A percentile compares a stretch with the other conserved stretches of the same genome.
Evolutionary conservation across 2,888 invertebrate species (phyloP).

Genomic region (Cantharis rustica): DNA sequence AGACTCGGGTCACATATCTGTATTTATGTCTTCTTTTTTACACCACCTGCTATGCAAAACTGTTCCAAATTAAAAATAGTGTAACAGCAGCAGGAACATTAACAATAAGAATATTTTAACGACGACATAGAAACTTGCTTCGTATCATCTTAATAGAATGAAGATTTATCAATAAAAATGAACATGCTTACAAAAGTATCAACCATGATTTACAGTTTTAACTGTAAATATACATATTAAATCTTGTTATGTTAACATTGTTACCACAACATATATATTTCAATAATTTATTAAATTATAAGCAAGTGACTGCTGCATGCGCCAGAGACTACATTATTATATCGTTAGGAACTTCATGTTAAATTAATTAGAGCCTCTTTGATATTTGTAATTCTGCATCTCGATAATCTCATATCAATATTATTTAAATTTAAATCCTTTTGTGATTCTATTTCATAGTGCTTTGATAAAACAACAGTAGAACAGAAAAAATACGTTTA

Average conservation of each 20-base stretch:
- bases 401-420: neutral
- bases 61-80: conserved; percentile 34
- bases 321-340: neutral
- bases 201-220: neutral
- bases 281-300: neutral
- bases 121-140: conserved; percentile 11
- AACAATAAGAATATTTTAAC: conserved; percentile 23
- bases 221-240: neutral
- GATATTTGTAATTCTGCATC: neutral
- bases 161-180: conserved; percentile 11
- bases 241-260: neutral
- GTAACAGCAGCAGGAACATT: conserved; percentile 26
- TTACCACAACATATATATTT: neutral
- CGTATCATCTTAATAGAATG: conserved; percentile 9
- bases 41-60: conserved; percentile 36
- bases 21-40: conserved; percentile 39
- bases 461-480: too few species aligned
- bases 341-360: neutral
- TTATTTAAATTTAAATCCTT: neutral
- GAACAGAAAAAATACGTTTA: too few species aligned
- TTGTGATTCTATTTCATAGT: too few species aligned
- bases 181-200: neutral
- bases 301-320: neutral
- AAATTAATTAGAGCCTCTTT: neutral
- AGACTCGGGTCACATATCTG: conserved; percentile 38